phyloP scores from a whole-genome alignment of 2,797 vertebrate genomes.

The Natrix natrix region DNA sequence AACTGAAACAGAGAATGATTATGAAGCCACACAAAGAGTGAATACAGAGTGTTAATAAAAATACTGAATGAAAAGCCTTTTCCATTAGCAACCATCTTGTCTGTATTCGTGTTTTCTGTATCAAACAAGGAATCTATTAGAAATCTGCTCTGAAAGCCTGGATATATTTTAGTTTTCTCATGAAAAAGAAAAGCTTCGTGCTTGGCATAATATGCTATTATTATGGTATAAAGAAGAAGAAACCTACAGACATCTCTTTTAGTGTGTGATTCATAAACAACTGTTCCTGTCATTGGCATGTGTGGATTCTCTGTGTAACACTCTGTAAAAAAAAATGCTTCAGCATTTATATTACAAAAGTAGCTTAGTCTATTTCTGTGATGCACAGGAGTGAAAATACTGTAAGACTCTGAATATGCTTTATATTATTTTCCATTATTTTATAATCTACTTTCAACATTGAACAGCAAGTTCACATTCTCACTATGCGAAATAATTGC shows the following conservation, averaged over 20 bases:
- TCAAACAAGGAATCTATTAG: slow-evolving; percentile 15
- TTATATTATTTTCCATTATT: background rate
- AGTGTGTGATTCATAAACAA: background rate
- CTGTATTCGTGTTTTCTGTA: background rate
- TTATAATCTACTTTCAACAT: background rate
- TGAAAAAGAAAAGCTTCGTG: background rate
- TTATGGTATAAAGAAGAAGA: background rate
- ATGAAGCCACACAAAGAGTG: slow-evolving; percentile 23
- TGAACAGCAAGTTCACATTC: background rate
- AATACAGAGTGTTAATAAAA: slow-evolving; percentile 34
- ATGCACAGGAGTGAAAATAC: slow-evolving; percentile 10
- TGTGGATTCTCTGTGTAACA: background rate
- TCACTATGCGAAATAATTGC: background rate
- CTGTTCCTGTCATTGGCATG: background rate
- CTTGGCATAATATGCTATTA: background rate
- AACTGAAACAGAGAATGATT: slow-evolving; percentile 38
- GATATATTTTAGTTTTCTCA: background rate
- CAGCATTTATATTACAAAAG: background rate
- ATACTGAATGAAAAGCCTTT: slow-evolving; percentile 18
- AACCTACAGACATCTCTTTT: slow-evolving; percentile 11
- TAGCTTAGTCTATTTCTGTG: background rate
- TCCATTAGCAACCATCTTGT: background rate
- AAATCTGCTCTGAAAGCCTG: slow-evolving; percentile 30
- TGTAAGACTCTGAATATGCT: background rate
- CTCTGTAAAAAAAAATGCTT: slow-evolving; percentile 10